Percentiles rank a stretch among this genome's conserved stretches.
Evolutionary conservation across 1,140 invertebrate species (phyloP).

Genomic region (Himalopsyche phryganea): DNA sequence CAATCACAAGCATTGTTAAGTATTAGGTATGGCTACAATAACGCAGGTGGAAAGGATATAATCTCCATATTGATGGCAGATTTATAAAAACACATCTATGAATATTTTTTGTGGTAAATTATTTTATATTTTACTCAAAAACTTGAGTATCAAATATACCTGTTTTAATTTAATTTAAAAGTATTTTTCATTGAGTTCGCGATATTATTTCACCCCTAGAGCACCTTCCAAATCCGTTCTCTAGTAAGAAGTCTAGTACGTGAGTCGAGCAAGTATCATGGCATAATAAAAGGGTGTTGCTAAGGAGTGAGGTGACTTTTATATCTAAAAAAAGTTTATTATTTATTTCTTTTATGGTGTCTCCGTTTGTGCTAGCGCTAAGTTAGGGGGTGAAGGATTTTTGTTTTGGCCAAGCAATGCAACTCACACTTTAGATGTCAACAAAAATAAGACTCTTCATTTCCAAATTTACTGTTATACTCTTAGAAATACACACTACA

Average conservation of each 20-base stretch:
- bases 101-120: too few relatives aligned
- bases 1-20: too few relatives aligned
- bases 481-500: too few relatives aligned
- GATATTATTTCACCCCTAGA: neutral
- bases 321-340: conserved; percentile 33
- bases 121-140: too few relatives aligned
- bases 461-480: too few relatives aligned
- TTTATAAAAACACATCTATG: too few relatives aligned
- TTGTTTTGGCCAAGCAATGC: conserved; percentile 8
- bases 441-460: neutral
- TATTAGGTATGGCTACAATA: too few relatives aligned
- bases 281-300: conserved; percentile 33
- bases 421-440: conserved; percentile 2
- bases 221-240: neutral
- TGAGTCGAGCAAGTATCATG: conserved; percentile 8
- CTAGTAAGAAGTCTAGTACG: conserved; percentile 1
- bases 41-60: too few relatives aligned
- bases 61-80: too few relatives aligned
- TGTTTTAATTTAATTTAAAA: too few relatives aligned
- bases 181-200: too few relatives aligned
- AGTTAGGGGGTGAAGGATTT: conserved; percentile 4
- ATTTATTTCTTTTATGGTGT: conserved; percentile 35
- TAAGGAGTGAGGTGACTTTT: conserved; percentile 31
- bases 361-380: conserved; percentile 11
- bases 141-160: too few relatives aligned